Base-by-base conservation (phyloP, 2,888 invertebrate species). In the Oxyscelio sp. region DNA sequence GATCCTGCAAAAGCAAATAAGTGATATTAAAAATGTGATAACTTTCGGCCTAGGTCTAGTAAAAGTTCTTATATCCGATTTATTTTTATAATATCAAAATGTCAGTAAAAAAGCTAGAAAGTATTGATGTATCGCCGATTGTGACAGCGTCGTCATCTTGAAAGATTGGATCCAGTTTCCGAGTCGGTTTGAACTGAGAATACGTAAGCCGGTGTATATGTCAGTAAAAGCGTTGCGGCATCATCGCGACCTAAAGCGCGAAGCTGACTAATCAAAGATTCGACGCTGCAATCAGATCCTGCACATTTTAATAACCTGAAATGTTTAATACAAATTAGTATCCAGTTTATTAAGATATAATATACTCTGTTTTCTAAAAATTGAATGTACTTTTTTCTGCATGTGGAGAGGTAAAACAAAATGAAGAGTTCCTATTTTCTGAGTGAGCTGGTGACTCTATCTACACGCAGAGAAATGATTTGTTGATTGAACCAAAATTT, bases 121-220 rank as follows among this genome's bases (percentile, higher is more conserved):
- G 91, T 91, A 87, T 89, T 91, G 66, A 92, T 90, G 89, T 92
- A 92, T 85, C 90, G 89, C 63, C 90, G 90, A 86, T 90, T 75
- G 17, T 63, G 19, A 85, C 91, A 92, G 82, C 92, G 91, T 83
- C 91, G 93, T 94, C 94, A 94, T 94, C 94, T 94, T 43, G 94
- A 94, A 87, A 94, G 92, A 90, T 93, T 93, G 21, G 94, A 94
- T 81, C 93, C 93, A 58, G 93, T 93, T 86, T 94, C 94, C 19
- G 93, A 94, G 21, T 94, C 93, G 17, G 90, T 81, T 45, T 90
- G 83, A 89, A 89, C 90, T 48, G 92, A 91, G 45, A 93, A 81
- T 68, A 93, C 87, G 75, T 92, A 94, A 73, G 90, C 91, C 19
- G 94, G 91, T 61, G 93, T 93, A 68, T 92, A 91, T 15, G 93